A percentile compares a stretch with the other conserved stretches of the same genome.
Evolutionary conservation across 2,888 invertebrate species (phyloP).

Genomic region (Keiferia lycopersicella): DNA sequence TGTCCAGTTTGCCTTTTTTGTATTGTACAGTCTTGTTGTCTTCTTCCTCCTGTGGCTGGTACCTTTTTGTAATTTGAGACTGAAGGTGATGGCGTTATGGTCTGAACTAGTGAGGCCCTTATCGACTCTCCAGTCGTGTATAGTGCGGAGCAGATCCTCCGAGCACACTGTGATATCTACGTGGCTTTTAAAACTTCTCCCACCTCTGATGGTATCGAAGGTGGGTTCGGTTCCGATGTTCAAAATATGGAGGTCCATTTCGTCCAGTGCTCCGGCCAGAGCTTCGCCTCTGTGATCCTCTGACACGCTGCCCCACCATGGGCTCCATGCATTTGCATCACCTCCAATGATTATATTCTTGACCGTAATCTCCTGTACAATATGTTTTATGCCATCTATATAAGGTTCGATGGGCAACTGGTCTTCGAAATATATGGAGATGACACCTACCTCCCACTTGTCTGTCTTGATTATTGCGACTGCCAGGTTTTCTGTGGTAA

Average conservation of each 20-base stretch:
- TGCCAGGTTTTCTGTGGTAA: constrained; percentile 14
- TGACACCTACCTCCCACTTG: constrained; percentile 10
- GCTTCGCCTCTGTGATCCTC: too few relatives aligned
- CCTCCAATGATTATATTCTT: constrained; percentile 29
- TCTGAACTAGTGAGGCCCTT: constrained; percentile 30
- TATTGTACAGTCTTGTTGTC: neutral
- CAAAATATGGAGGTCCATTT: too few relatives aligned
- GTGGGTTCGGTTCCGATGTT: too few relatives aligned
- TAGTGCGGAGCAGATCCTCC: constrained; percentile 17
- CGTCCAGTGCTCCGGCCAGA: too few relatives aligned
- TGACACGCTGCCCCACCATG: too few relatives aligned
- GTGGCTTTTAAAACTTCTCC: too few relatives aligned
- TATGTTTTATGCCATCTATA: constrained; percentile 8
- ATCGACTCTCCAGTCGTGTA: constrained; percentile 28
- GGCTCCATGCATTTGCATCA: too few relatives aligned
- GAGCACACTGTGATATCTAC: neutral
- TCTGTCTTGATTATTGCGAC: neutral
- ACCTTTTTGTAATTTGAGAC: constrained; percentile 17
- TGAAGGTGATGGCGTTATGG: constrained; percentile 28
- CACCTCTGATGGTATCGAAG: too few relatives aligned
- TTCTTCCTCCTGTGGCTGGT: neutral
- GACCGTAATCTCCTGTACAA: neutral
- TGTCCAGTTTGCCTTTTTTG: neutral
- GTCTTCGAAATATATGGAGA: constrained; percentile 26
- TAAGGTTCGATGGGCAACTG: constrained; percentile 26